Conservation (phyloP, 1,140 invertebrate genomes). For the Archivesica marissinica region DNA sequence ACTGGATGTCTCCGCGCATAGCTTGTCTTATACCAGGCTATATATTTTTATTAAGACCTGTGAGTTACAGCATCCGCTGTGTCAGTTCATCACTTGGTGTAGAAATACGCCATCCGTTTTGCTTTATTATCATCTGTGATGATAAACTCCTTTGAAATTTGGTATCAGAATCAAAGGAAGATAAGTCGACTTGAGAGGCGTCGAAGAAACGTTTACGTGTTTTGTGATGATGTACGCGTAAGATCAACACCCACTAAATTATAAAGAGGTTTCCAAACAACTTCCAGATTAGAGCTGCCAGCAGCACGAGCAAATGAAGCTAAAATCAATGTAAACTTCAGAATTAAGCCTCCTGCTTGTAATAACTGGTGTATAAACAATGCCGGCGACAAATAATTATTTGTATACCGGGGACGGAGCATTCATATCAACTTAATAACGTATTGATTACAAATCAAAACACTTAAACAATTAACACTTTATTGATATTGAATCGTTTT, state of each 20-base stretch:
- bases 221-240: background rate
- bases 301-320: background rate
- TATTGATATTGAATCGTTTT: conserved; percentile 36
- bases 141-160: background rate
- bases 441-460: conserved; percentile 54
- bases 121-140: background rate
- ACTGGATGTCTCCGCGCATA: no score
- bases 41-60: no score
- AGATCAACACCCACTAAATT: background rate
- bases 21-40: no score
- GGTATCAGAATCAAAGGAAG: background rate
- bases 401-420: conserved; percentile 7
- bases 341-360: background rate
- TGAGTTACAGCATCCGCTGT: no score
- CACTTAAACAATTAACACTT: conserved; percentile 47
- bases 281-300: background rate
- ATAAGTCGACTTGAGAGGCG: background rate
- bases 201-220: background rate
- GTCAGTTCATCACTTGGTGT: background rate
- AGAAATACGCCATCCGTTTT: background rate
- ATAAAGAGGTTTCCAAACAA: background rate
- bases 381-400: conserved; percentile 42
- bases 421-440: conserved; percentile 43
- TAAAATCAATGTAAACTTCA: conserved; percentile 2
- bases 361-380: conserved; percentile 36